Conservation (phyloP, 2,888 invertebrate genomes). For the Melieria crassipennis region DNA sequence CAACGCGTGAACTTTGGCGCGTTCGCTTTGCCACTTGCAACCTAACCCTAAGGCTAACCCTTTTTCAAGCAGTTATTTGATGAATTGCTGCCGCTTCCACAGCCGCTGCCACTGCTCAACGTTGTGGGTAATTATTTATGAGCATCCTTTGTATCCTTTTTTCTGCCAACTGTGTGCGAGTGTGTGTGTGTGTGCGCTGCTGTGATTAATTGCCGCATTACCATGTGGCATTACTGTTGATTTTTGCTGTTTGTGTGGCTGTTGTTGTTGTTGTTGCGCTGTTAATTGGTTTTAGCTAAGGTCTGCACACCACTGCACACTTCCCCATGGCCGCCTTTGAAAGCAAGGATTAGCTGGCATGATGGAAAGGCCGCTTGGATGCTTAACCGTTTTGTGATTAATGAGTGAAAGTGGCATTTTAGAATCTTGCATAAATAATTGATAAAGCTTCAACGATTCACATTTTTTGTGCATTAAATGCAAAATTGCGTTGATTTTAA, state of each 20-base stretch:
- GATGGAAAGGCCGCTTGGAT: too few relatives aligned
- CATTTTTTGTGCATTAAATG: too few relatives aligned
- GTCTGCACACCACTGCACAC: too few relatives aligned
- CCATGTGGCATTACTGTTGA: slow-evolving; percentile 29
- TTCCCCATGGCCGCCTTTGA: too few relatives aligned
- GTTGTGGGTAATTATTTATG: not conserved
- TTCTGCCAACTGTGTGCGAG: not conserved
- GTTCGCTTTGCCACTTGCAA: not conserved
- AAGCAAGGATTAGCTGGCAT: too few relatives aligned
- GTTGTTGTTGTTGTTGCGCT: too few relatives aligned
- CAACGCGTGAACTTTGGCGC: slow-evolving; percentile 10
- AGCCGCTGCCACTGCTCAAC: not conserved
- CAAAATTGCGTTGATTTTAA: too few relatives aligned
- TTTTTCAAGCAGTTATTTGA: slow-evolving; percentile 8
- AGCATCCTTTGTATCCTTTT: not conserved
- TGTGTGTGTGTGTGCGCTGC: not conserved
- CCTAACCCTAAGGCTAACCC: not conserved
- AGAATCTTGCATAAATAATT: too few relatives aligned
- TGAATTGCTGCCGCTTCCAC: not conserved
- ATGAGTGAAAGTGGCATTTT: too few relatives aligned
- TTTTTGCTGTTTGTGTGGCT: not conserved
- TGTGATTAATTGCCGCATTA: slow-evolving; percentile 31
- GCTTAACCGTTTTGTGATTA: too few relatives aligned
- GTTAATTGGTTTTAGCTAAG: too few relatives aligned
- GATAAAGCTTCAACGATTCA: too few relatives aligned